These are phyloP conservation scores for Champsocephalus gunnari DNA, from an alignment of 2,797 vertebrate genomes.

Conservation along the genomic window DNA sequence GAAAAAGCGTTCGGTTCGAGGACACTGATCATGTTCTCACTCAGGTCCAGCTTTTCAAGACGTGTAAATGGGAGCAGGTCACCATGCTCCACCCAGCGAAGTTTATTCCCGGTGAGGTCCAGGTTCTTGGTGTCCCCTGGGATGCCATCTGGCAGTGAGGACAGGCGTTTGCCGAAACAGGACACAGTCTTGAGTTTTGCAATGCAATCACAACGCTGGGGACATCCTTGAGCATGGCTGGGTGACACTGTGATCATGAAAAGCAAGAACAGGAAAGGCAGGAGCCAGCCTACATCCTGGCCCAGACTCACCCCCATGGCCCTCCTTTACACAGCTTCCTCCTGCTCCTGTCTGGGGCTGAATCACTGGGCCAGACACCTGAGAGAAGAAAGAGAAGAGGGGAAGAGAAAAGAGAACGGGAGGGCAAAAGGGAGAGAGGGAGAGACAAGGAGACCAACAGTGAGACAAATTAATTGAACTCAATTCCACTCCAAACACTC, in stretches of 20 bases:
- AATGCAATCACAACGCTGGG: slow-evolving; percentile 92
- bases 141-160: slow-evolving; percentile 91
- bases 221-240: slow-evolving; percentile 85
- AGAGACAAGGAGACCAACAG: slow-evolving; percentile 52
- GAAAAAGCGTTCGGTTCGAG: slow-evolving; percentile 96
- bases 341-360: slow-evolving; percentile 32
- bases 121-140: slow-evolving; percentile 90
- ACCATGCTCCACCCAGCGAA: slow-evolving; percentile 93
- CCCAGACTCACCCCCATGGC: slow-evolving; percentile 84
- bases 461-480: slow-evolving; percentile 66
- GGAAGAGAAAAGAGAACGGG: background rate
- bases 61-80: slow-evolving; percentile 89
- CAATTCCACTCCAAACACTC: slow-evolving; percentile 58
- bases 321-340: slow-evolving; percentile 53
- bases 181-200: slow-evolving; percentile 86
- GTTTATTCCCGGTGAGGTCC: slow-evolving; percentile 94
- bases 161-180: slow-evolving; percentile 91
- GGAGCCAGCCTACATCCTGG: slow-evolving; percentile 83
- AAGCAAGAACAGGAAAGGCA: slow-evolving; percentile 83
- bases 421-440: background rate
- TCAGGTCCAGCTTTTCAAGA: slow-evolving; percentile 95
- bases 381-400: slow-evolving; percentile 46
- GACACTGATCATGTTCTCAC: slow-evolving; percentile 93
- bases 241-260: slow-evolving; percentile 80
- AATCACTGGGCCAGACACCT: slow-evolving; percentile 88